These are phyloP conservation scores for Zenarchopterus dispar DNA, from an alignment of 2,797 vertebrate species.

Conservation along the genomic window DNA sequence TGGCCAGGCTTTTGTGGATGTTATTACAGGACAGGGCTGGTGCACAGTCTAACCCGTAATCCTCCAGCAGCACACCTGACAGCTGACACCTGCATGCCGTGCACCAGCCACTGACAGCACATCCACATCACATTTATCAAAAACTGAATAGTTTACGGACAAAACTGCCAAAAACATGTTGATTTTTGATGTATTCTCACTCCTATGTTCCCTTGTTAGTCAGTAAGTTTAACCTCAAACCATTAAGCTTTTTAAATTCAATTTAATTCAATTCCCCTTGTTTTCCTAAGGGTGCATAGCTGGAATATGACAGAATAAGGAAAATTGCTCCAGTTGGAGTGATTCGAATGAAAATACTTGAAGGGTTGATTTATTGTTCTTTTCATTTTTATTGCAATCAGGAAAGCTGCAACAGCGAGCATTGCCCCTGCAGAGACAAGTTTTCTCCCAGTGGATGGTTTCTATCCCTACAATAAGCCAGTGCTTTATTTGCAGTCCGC, in stretches of 20 bases:
- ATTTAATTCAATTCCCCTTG: too few relatives aligned
- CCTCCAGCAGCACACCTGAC: conserved; percentile 78
- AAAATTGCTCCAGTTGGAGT: not conserved
- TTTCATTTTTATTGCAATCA: conserved; percentile 2
- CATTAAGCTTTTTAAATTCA: not conserved
- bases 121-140: conserved; percentile 38
- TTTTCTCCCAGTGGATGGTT: conserved; percentile 22
- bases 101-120: conserved; percentile 26
- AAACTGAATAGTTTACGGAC: conserved; percentile 24
- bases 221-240: not conserved
- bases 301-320: not conserved
- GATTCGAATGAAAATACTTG: conserved; percentile 12
- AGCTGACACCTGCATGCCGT: conserved; percentile 81
- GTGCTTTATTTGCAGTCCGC: conserved; percentile 54
- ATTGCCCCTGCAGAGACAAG: conserved; percentile 14
- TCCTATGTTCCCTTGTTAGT: not conserved
- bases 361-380: not conserved
- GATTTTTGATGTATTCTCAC: not conserved
- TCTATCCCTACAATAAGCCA: conserved; percentile 47
- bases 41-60: conserved; percentile 68
- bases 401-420: conserved; percentile 8
- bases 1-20: conserved; percentile 70
- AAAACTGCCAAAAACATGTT: not conserved
- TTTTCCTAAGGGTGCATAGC: too few relatives aligned
- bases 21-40: conserved; percentile 80